phyloP scores from a whole-genome alignment of 2,888 invertebrate species.

The Xestobium rufovillosum region DNA sequence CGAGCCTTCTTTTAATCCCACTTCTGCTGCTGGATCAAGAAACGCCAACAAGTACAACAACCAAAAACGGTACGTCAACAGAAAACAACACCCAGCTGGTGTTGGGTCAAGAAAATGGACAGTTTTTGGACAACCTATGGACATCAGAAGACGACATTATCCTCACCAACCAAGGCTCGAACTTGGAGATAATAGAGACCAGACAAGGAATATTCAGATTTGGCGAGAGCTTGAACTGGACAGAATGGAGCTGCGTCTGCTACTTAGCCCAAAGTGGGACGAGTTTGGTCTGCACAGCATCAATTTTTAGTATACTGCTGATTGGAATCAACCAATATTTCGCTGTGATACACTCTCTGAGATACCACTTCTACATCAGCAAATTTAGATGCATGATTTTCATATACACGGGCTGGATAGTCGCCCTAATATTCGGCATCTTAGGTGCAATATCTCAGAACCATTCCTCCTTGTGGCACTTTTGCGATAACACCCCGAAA shows the following conservation, averaged over 20 bases:
- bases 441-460: slow-evolving; percentile 44
- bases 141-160: slow-evolving; percentile 22
- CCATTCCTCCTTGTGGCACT: slow-evolving; percentile 44
- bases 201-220: slow-evolving; percentile 6
- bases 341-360: slow-evolving; percentile 57
- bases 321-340: slow-evolving; percentile 60
- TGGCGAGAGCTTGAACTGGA: not conserved
- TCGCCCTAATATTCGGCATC: slow-evolving; percentile 42
- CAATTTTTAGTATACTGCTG: slow-evolving; percentile 54
- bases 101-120: slow-evolving; percentile 18
- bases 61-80: slow-evolving; percentile 38
- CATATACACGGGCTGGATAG: slow-evolving; percentile 45
- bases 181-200: slow-evolving; percentile 26
- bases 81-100: slow-evolving; percentile 45
- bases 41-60: slow-evolving; percentile 12
- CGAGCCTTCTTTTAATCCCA: slow-evolving; percentile 44
- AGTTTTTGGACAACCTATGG: slow-evolving; percentile 9
- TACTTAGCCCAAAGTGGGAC: slow-evolving; percentile 55
- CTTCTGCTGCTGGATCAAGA: slow-evolving; percentile 49
- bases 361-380: slow-evolving; percentile 53
- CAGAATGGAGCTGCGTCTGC: slow-evolving; percentile 27
- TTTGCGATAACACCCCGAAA: slow-evolving; percentile 31
- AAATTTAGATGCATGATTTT: slow-evolving; percentile 45
- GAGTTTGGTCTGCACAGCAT: slow-evolving; percentile 50
- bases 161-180: slow-evolving; percentile 10